Base-by-base conservation (phyloP, 2,888 invertebrate species). In the Sarcophaga carnaria region DNA sequence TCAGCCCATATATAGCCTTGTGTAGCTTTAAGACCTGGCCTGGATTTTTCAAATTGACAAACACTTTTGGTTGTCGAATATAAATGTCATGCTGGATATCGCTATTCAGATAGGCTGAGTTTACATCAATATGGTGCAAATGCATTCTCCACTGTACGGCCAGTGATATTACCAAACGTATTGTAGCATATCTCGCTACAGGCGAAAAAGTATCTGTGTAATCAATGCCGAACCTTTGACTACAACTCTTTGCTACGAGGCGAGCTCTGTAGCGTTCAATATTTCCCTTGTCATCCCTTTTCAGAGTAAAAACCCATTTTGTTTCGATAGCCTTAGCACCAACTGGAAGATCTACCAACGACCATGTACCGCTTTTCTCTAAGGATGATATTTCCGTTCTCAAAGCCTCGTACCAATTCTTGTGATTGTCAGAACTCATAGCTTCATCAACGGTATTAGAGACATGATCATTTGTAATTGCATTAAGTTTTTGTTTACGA, bases 191-290 rank as follows among this genome's bases (percentile, higher is more conserved):
- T 11, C 70, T 64, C 1, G 70, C 80, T 25, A 85, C 78, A 12
- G 74, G 75, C 8, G 77, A 78, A 47, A 85, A 82, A 6, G 74
- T 82, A 59, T 81, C 64, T 14, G 8, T 47, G 25, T 69, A 86
- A 20, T 79, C 66, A n/a, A 79, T 20, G n/a, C 69, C 74, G 11
- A 27, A 76, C n/a, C 70, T 27, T 72, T 89, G 89, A n/a, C 84
- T 75, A 27, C 88, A 89, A 0, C 88, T 66, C 22, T 75, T 75
- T 22, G 75, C 64, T 3, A 74, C 74, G 20, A 74, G 20, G 12
- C 74, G 74, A 6, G 74, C 74, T 20, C 22, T 74, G 22, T 47
- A 74, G 2, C 63, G 37, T 47, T 74, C 63, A 20, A 74, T 20
- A n/a, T 74, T 63, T 8, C 72, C 72, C 4, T 74, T 6, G 27